These are phyloP conservation scores for Fragum sueziense DNA, from an alignment of 2,888 invertebrate species.

Conservation along the genomic window DNA sequence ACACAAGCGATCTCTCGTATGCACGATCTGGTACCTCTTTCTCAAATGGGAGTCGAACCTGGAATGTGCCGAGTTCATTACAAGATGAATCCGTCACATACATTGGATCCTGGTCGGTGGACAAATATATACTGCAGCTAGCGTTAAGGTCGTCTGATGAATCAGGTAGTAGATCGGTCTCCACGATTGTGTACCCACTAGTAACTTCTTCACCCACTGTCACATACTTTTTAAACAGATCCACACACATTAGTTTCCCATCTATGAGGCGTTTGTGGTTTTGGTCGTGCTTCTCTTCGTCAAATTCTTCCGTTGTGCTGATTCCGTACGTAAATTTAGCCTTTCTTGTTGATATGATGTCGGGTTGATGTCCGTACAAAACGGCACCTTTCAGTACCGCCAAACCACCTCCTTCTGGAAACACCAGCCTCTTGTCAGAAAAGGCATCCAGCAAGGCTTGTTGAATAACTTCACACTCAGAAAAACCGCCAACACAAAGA, in stretches of 20 bases:
- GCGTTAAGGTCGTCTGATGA: neutral
- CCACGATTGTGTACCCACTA: conserved; percentile 11
- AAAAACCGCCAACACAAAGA: conserved; percentile 42
- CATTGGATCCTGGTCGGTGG: neutral
- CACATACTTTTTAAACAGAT: conserved; percentile 10
- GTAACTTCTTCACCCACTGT: conserved; percentile 1
- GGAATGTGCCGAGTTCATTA: neutral
- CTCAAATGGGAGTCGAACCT: conserved; percentile 6
- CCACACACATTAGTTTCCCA: conserved; percentile 2
- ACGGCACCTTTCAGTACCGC: conserved; percentile 12
- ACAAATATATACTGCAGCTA: conserved; percentile 1
- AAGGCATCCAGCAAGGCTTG: conserved; percentile 17
- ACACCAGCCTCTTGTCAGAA: conserved; percentile 3
- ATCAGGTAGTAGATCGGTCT: conserved; percentile 3
- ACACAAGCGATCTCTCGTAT: conserved; percentile 12
- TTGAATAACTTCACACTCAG: conserved; percentile 44
- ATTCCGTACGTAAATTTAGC: conserved; percentile 14
- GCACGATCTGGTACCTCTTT: conserved; percentile 7
- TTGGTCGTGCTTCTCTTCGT: neutral
- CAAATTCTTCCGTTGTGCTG: neutral
- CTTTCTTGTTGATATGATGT: conserved; percentile 6
- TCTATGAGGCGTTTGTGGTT: conserved; percentile 9
- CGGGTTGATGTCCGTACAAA: conserved; percentile 7
- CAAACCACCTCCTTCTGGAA: conserved; percentile 6
- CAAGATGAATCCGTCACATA: conserved; percentile 14